Conservation (phyloP, 2,797 vertebrate species). For the Petrocephalus schoutedeni region DNA sequence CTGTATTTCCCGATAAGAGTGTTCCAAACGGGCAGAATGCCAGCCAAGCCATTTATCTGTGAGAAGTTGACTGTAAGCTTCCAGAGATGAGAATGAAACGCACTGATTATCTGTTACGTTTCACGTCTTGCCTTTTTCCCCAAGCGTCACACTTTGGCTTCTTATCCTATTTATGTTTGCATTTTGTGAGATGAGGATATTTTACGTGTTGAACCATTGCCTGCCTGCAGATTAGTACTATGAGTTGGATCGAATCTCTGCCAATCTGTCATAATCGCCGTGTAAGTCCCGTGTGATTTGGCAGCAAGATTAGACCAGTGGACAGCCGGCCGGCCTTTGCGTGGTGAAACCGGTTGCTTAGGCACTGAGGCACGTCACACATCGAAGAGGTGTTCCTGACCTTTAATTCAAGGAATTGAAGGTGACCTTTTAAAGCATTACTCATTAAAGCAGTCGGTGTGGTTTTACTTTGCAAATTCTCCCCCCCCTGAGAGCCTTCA, state of each 20-base stretch:
- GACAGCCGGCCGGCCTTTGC: background rate
- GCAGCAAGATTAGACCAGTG: background rate
- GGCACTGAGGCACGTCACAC: background rate
- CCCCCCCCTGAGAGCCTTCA: background rate
- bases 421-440: conserved; percentile 3
- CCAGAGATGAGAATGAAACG: background rate
- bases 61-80: background rate
- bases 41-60: background rate
- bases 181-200: background rate
- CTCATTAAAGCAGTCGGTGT: conserved; percentile 1
- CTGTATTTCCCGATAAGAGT: background rate
- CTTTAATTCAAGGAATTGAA: background rate
- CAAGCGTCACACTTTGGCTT: background rate
- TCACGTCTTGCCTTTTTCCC: background rate
- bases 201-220: background rate
- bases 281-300: background rate
- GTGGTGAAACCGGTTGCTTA: background rate
- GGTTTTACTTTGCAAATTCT: background rate
- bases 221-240: background rate
- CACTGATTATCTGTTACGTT: background rate
- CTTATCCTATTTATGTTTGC: background rate
- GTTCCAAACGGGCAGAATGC: background rate
- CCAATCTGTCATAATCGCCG: background rate
- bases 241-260: background rate
- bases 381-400: background rate